Conservation (phyloP, 2,888 invertebrate genomes). For the Ischnura elegans region DNA sequence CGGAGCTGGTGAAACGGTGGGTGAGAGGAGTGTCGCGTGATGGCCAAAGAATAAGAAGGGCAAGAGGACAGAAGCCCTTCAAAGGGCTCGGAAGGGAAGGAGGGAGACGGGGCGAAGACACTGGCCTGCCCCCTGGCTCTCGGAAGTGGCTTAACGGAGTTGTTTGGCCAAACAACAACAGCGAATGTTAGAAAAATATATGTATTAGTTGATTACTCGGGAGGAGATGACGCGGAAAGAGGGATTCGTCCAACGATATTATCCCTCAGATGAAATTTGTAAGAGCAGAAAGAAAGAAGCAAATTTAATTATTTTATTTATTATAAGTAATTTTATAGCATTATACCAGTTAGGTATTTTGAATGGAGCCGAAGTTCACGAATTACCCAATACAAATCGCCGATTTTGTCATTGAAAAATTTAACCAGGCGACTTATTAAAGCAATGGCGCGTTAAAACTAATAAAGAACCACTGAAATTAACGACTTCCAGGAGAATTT, state of each 20-base stretch:
- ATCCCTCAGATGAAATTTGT: too few species aligned
- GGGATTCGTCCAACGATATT: not conserved
- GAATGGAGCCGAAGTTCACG: too few species aligned
- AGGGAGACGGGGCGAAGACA: not conserved
- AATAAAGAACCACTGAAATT: too few species aligned
- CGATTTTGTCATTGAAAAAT: too few species aligned
- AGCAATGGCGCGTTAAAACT: too few species aligned
- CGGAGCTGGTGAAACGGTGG: not conserved
- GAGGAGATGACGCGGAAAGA: not conserved
- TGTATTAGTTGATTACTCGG: slow-evolving; percentile 47
- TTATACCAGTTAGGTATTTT: too few species aligned
- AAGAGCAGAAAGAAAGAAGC: too few species aligned
- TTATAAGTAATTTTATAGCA: too few species aligned
- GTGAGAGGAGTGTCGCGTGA: slow-evolving; percentile 37
- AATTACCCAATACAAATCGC: too few species aligned
- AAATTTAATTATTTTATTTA: too few species aligned
- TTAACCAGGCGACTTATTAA: too few species aligned
- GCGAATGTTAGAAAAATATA: slow-evolving; percentile 51
- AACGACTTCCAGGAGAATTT: too few species aligned
- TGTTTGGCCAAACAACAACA: slow-evolving; percentile 46
- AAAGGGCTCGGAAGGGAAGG: slow-evolving; percentile 1
- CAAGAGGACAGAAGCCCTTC: slow-evolving; percentile 18
- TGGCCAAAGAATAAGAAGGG: slow-evolving; percentile 20
- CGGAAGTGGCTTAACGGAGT: slow-evolving; percentile 47
- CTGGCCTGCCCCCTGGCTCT: not conserved